Base-by-base conservation (phyloP, 1,140 invertebrate genomes). In the Meloidogyne chitwoodi region DNA sequence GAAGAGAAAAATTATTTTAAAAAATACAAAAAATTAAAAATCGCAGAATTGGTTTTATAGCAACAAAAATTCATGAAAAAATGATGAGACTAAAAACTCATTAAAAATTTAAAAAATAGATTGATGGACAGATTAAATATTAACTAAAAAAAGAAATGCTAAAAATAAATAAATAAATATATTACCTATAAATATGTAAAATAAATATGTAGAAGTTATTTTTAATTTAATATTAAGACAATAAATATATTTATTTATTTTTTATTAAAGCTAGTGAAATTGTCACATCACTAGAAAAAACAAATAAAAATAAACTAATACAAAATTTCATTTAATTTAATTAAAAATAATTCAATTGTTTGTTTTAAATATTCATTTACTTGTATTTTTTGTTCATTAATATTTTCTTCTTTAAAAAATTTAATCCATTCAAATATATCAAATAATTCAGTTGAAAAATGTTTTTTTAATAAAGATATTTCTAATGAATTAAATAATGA, bases 351-450 rank as follows among this genome's bases (percentile, higher is more conserved):
- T 31, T 44, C 24, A n/a, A 26, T n/a, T 26, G 8, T 31, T 69
- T 27, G 24, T n/a, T 69, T 44, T 70, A 61, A 70, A 61, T 27
- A 64, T 73, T 22, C 38, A 38, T 29, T 26, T 24, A 29, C 22
- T 73, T 63, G 11, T 63, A 65, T 61, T 26, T n/a, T n/a, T n/a
- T 24, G 71, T 64, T 73, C 71, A 31, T 73, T 61, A 12, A 73
- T 31, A 10, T 72, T 34, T 19, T 24, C 71, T 14, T 26, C 22
- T 31, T 24, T 31, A 63, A 61, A 63, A 22, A 38, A 12, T 31
- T 10, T 11, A 61, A 73, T 41, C 71, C 71, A 73, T 63, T 73
- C 24, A 11, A 26, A 34, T 26, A 61, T 34, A 27, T 73, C 71
- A 22, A 24, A 19, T 22, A 73, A 31, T 31, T 73, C 71, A 14